Conservation (phyloP, 2,888 invertebrate genomes). For the Alviniconcha strummeri region DNA sequence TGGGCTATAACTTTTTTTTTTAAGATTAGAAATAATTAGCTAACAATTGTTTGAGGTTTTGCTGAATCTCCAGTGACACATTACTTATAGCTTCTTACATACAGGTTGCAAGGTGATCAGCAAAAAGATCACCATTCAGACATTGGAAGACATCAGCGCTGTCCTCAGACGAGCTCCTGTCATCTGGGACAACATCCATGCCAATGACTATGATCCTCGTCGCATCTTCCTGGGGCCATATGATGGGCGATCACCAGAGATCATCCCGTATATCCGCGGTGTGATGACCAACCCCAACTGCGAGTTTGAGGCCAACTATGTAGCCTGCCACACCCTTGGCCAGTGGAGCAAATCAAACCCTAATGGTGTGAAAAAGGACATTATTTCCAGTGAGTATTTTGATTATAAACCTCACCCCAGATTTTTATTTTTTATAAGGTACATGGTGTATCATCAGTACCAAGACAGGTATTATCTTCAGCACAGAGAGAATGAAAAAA, state of each 20-base stretch:
- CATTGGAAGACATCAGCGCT: slow-evolving; percentile 92
- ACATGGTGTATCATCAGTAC: too few species aligned
- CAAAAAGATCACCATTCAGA: slow-evolving; percentile 87
- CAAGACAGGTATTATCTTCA: too few species aligned
- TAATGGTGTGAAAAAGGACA: slow-evolving; percentile 67
- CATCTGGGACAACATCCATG: slow-evolving; percentile 99
- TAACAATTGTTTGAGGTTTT: too few species aligned
- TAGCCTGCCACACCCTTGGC: slow-evolving; percentile 94
- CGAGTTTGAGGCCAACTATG: slow-evolving; percentile 97
- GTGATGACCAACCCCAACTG: slow-evolving; percentile 98
- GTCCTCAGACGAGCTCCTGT: slow-evolving; percentile 92
- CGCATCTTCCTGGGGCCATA: slow-evolving; percentile 91
- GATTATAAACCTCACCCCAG: too few species aligned
- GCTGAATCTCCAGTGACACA: too few species aligned
- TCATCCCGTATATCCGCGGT: slow-evolving; percentile 92
- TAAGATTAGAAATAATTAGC: too few species aligned
- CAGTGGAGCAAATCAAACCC: slow-evolving; percentile 82
- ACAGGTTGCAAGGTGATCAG: slow-evolving; percentile 96
- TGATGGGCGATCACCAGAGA: slow-evolving; percentile 85
- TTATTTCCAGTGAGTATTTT: slow-evolving; percentile 57
- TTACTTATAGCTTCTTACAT: neutral
- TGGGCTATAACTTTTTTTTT: too few species aligned
- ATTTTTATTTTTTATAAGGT: too few species aligned
- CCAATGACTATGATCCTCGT: slow-evolving; percentile 99
- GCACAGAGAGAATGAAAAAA: too few species aligned